Evolutionary conservation across 2,888 invertebrate genomes (phyloP).

Genomic region (Lasioglossum vierecki): DNA sequence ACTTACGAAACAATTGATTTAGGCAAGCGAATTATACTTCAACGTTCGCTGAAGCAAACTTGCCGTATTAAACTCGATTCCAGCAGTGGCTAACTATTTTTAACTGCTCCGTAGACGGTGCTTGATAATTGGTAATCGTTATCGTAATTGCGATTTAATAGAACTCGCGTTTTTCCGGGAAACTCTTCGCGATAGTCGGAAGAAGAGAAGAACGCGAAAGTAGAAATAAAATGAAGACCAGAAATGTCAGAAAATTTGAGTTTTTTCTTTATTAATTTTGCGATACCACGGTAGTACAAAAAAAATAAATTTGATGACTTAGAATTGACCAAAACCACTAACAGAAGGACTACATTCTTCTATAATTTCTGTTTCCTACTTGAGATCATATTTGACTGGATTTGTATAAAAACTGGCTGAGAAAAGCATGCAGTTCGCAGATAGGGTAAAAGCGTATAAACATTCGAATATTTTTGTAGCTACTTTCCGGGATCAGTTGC

Average conservation of each 20-base stretch:
- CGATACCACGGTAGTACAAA: not conserved
- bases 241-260: not conserved
- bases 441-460: too few relatives aligned
- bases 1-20: slow-evolving; percentile 7
- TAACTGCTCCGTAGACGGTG: not conserved
- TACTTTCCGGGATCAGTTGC: not conserved
- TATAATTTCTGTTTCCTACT: not conserved
- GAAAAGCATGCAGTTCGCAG: not conserved
- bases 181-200: not conserved
- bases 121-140: not conserved
- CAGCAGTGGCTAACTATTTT: not conserved
- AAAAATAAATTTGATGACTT: not conserved
- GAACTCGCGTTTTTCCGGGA: not conserved
- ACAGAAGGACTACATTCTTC: not conserved
- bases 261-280: not conserved
- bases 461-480: not conserved
- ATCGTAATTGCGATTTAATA: not conserved
- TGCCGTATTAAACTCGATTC: not conserved
- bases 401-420: not conserved
- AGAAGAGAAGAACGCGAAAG: not conserved
- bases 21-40: not conserved
- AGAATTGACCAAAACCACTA: not conserved
- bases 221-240: too few relatives aligned
- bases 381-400: not conserved
- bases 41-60: not conserved